Conservation (phyloP, 2,888 invertebrate genomes). For the Dasypolia templi region DNA sequence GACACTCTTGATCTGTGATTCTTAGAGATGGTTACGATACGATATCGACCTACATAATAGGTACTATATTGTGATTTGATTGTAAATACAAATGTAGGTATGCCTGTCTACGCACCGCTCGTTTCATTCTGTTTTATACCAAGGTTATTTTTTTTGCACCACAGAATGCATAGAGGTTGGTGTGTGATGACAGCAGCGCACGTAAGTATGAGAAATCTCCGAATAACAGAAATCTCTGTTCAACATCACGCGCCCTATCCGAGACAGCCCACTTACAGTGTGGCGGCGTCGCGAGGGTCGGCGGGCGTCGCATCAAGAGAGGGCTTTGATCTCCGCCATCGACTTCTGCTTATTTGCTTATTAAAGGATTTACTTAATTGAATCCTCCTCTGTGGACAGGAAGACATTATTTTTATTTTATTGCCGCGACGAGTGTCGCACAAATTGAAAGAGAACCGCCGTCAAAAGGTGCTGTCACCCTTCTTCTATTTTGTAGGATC, state of each 20-base stretch:
- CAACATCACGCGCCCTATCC: not conserved
- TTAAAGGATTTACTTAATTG: conserved; percentile 70
- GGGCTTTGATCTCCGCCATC: conserved; percentile 78
- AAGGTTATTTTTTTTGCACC: too few species aligned
- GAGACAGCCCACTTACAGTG: conserved; percentile 14
- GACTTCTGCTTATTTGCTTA: conserved; percentile 82
- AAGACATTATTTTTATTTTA: conserved; percentile 67
- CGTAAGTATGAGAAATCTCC: not conserved
- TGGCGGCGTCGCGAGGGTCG: conserved; percentile 58
- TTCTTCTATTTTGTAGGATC: conserved; percentile 21
- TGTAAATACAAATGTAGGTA: too few species aligned
- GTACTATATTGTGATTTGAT: not conserved
- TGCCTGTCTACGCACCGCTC: not conserved
- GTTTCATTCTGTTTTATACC: too few species aligned
- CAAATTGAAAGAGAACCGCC: conserved; percentile 53
- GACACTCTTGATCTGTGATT: conserved; percentile 3
- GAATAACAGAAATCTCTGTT: not conserved
- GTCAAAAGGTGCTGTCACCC: conserved; percentile 51
- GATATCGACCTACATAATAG: not conserved
- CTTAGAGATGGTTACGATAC: not conserved
- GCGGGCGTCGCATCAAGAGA: conserved; percentile 64
- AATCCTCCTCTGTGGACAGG: conserved; percentile 61
- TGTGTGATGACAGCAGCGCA: too few species aligned
- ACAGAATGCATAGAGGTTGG: not conserved
- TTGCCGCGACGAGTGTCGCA: conserved; percentile 50